Base-by-base conservation (phyloP, 53 echinoderm and acorn worm species). In the Pentamera pediparva region DNA sequence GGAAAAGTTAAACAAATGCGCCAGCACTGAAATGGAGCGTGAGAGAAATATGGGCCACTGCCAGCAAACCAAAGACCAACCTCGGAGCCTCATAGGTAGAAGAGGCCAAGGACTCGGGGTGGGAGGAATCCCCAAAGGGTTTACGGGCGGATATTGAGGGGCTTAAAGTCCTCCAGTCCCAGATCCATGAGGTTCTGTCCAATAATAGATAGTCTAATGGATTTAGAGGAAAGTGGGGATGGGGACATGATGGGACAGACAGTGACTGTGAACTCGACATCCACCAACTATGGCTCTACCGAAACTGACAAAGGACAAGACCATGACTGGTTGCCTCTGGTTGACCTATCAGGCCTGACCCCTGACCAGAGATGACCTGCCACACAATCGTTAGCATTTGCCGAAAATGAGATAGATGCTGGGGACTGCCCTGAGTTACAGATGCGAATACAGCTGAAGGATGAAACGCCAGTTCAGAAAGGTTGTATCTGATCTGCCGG, bases 401-500 rank as follows among this genome's bases (percentile, higher is more conserved):
- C n/a, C n/a, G n/a, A n/a, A n/a, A n/a, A n/a, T n/a, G n/a, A n/a
- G n/a, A n/a, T n/a, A n/a, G n/a, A n/a, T n/a, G n/a, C n/a, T n/a
- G n/a, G n/a, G n/a, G n/a, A n/a, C n/a, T n/a, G n/a, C n/a, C n/a
- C n/a, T n/a, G n/a, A n/a, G n/a, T n/a, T n/a, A n/a, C n/a, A n/a
- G n/a, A n/a, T n/a, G n/a, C n/a, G n/a, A n/a, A n/a, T n/a, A n/a
- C n/a, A 83, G 43, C 80, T 83, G 9, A 78, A 56, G 26, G 62
- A 64, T 20, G 79, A 89, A 28, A 37, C 84, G 6, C 31, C 45
- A n/a, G n/a, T n/a, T n/a, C n/a, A n/a, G n/a, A n/a, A n/a, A n/a
- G n/a, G n/a, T n/a, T n/a, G 24, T 84, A 90, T 15, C 87, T 91
- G 0, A 59, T 87, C 26, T 34, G 72, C 9, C 37, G 84, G 49